Percentiles rank a stretch among this genome's conserved stretches.
Conservation (phyloP, 2,797 vertebrate species). For the Remorina albescens region DNA sequence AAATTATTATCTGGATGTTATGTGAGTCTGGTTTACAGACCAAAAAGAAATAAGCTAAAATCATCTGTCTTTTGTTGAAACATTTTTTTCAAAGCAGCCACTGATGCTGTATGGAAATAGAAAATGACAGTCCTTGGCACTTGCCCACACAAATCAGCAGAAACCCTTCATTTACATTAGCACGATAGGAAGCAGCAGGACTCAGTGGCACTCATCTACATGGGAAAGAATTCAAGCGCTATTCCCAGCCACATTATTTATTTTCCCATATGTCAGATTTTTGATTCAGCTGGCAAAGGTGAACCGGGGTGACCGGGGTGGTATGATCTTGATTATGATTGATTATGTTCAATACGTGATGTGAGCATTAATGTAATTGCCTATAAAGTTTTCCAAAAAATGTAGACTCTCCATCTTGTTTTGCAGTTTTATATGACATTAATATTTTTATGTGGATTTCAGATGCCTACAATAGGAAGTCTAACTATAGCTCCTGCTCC, state of each 20-base stretch:
- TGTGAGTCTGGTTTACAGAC: too few relatives aligned
- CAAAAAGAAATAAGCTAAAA: neutral
- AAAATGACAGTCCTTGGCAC: conserved; percentile 2
- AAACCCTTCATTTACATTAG: conserved; percentile 9
- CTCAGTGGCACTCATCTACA: conserved; percentile 5
- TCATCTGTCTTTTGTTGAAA: neutral
- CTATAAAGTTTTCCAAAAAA: neutral
- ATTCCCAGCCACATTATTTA: conserved; percentile 50
- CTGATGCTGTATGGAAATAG: neutral
- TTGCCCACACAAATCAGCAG: conserved; percentile 1
- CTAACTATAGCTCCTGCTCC: conserved; percentile 50
- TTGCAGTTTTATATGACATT: conserved; percentile 6
- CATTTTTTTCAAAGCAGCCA: neutral
- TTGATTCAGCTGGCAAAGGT: conserved; percentile 18
- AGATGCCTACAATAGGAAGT: conserved; percentile 40
- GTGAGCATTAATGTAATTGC: neutral
- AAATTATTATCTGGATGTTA: too few relatives aligned
- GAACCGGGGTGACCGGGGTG: neutral
- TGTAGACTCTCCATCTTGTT: neutral
- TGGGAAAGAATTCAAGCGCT: conserved; percentile 69
- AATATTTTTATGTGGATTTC: conserved; percentile 43
- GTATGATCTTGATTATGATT: too few relatives aligned
- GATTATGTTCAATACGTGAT: neutral
- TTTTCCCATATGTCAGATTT: conserved; percentile 54
- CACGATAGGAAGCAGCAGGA: conserved; percentile 12